Conservation (phyloP, 2,113 vertebrate genomes). For the Ivindomyrus marchei region DNA sequence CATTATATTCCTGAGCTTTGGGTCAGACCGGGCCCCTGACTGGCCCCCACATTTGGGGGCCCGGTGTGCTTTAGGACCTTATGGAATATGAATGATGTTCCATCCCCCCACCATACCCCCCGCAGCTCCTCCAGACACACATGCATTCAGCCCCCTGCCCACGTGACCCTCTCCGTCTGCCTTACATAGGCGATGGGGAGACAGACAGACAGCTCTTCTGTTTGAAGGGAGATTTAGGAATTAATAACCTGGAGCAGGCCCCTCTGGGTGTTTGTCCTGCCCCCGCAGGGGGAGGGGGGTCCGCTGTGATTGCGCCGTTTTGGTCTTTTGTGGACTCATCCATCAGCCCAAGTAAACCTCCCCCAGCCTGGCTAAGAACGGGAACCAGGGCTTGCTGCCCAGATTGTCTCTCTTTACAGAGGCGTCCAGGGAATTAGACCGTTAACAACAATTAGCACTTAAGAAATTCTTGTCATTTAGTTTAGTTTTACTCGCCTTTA, state of each 20-base stretch:
- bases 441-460: neutral
- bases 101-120: neutral
- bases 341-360: neutral
- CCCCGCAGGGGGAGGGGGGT: neutral
- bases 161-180: neutral
- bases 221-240: constrained; percentile 22
- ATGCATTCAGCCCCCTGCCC: neutral
- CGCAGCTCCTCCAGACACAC: neutral
- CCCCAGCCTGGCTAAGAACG: neutral
- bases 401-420: neutral
- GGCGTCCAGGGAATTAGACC: neutral
- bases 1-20: neutral
- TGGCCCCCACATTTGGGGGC: neutral
- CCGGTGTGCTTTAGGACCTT: neutral
- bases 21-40: neutral
- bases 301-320: neutral
- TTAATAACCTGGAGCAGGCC: neutral
- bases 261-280: neutral
- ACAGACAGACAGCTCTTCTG: neutral
- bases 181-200: neutral
- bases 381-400: neutral
- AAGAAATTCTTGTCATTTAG: neutral
- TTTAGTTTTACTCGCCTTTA: neutral
- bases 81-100: neutral
- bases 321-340: neutral